Base-by-base conservation (phyloP, 2,113 vertebrate genomes). In the Ciconia boyciana region DNA sequence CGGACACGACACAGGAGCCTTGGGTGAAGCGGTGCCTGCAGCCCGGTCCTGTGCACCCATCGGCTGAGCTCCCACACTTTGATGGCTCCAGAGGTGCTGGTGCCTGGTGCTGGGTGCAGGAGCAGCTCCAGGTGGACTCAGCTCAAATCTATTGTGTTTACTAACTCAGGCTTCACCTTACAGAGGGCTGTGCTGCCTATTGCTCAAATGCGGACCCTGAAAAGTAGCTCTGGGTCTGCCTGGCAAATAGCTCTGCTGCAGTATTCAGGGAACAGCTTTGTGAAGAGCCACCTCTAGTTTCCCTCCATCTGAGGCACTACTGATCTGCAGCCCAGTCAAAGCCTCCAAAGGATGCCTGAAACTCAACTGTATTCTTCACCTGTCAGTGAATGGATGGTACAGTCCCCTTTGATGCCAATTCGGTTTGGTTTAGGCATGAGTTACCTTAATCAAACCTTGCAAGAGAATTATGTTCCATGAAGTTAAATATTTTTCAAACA, bases 1-100 rank as follows among this genome's bases (percentile, higher is more conserved):
- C 0, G 1, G 48, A 62, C 2, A 5, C 11, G 24, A 24, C 1
- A 5, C 24, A 55, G 28, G 24, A 68, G 24, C 6, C 55, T 16
- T 61, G 60, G 60, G 20, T 2, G 3, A 61, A 55, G 29, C 2
- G 1, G 14, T 72, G n/a, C 36, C 46, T 83, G 18, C 28, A 72
- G 31, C 71, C 19, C 10, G 8, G n/a, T 83, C 39, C 36, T 72
- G 26, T 2, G 0, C 10, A 16, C 5, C 13, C 19, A 6, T n/a
- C 11, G 1, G 26, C n/a, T 83, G n/a, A 72, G 32, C 26, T 68
- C 16, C 31, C 14, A 31, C 6, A 34, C 24, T 11, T 55, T 25
- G 48, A 18, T 43, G 32, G 16, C 77, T 61, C 46, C 32, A 22
- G 19, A 66, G 41, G 46, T 74, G 41, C 60, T 49, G 22, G 55